phyloP scores from a whole-genome alignment of 2,888 invertebrate genomes.

The Mythimna albipuncta region DNA sequence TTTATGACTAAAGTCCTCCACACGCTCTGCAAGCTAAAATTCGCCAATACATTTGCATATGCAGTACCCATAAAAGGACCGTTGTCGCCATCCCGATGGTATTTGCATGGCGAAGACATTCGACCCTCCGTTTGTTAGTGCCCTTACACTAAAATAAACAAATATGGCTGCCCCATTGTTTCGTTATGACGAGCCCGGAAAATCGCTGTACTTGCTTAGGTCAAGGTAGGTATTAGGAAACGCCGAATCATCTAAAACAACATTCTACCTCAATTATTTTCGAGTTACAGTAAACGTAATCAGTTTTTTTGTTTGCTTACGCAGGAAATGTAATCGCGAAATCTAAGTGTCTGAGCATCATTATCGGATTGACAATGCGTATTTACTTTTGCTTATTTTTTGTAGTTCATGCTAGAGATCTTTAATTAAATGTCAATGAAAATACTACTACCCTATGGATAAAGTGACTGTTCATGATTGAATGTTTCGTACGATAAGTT shows the following conservation, averaged over 20 bases:
- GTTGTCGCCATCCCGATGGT: neutral
- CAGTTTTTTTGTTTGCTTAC: conserved; percentile 35
- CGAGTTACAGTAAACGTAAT: conserved; percentile 51
- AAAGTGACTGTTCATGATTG: neutral
- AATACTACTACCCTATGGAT: neutral
- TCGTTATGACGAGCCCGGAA: conserved; percentile 50
- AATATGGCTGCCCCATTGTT: conserved; percentile 43
- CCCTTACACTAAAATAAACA: conserved; percentile 27
- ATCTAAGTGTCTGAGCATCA: neutral
- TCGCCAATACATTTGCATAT: conserved; percentile 48
- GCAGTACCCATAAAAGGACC: conserved; percentile 32
- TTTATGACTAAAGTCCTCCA: neutral
- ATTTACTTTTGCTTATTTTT: neutral
- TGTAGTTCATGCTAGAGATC: neutral
- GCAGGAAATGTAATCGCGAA: conserved; percentile 10
- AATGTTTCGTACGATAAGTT: neutral
- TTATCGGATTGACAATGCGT: conserved; percentile 12
- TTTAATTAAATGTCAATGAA: neutral
- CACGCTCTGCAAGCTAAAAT: conserved; percentile 5
- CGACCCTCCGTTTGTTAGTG: conserved; percentile 25
- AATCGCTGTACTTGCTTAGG: conserved; percentile 48
- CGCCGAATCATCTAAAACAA: conserved; percentile 49
- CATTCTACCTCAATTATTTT: conserved; percentile 60
- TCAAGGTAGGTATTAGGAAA: conserved; percentile 60
- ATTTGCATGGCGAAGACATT: conserved; percentile 50